These are phyloP conservation scores for Oreochromis spilurus DNA, from an alignment of 2,113 vertebrate genomes.

Conservation along the genomic window DNA sequence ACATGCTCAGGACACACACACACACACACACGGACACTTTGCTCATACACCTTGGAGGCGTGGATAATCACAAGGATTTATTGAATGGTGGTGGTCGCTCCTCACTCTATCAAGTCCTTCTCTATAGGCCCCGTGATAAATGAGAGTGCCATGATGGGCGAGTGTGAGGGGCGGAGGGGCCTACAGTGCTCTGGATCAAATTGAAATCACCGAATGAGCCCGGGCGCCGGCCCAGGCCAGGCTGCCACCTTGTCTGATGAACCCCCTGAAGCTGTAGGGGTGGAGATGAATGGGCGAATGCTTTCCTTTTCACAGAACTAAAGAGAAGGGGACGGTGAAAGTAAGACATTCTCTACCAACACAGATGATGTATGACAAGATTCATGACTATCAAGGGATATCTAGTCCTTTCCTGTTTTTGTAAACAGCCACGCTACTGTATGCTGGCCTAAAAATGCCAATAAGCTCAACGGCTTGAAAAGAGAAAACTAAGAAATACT, in stretches of 20 bases:
- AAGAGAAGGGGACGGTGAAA: neutral
- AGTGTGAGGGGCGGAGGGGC: constrained; percentile 32
- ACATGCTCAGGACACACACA: constrained; percentile 14
- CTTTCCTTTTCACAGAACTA: neutral
- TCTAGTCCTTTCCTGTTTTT: neutral
- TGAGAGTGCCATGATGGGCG: constrained; percentile 50
- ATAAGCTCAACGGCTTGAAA: neutral
- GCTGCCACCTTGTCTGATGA: constrained; percentile 60
- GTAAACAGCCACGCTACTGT: neutral
- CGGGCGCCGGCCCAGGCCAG: neutral
- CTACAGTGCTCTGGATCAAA: constrained; percentile 28
- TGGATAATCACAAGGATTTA: constrained; percentile 75
- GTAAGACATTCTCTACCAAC: neutral
- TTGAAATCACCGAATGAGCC: constrained; percentile 49
- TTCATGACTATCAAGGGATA: neutral
- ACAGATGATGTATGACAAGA: constrained; percentile 5
- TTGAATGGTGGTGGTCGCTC: constrained; percentile 66
- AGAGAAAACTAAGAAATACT: neutral
- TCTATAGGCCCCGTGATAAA: constrained; percentile 66
- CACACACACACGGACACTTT: neutral
- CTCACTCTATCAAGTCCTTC: constrained; percentile 68
- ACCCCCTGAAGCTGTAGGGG: constrained; percentile 46
- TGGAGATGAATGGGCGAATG: constrained; percentile 54
- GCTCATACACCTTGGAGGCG: constrained; percentile 49
- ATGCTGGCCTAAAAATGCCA: neutral